Conservation (phyloP, 2,797 vertebrate species). For the Centropyge bicolor region DNA sequence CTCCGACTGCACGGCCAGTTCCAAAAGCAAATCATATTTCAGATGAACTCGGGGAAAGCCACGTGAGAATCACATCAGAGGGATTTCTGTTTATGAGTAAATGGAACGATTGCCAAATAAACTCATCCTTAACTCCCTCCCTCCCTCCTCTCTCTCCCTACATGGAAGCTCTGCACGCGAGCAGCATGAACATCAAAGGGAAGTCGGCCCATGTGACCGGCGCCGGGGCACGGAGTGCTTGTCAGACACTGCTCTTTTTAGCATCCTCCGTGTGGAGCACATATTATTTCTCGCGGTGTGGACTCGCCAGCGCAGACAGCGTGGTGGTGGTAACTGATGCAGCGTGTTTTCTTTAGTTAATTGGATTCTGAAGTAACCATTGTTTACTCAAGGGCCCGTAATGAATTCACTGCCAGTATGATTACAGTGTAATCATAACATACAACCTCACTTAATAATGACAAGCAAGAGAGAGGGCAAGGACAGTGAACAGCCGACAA, state of each 20-base stretch:
- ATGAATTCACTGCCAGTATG: conserved; percentile 57
- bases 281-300: conserved; percentile 56
- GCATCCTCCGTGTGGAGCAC: conserved; percentile 56
- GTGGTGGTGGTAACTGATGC: conserved; percentile 62
- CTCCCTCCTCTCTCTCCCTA: conserved; percentile 1
- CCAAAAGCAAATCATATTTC: conserved; percentile 42
- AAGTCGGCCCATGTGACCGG: conserved; percentile 54
- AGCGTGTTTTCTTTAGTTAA: conserved; percentile 69
- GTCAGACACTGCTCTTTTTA: conserved; percentile 63
- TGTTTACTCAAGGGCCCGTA: conserved; percentile 64
- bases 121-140: conserved; percentile 48
- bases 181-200: conserved; percentile 65
- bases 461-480: conserved; percentile 19
- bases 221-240: conserved; percentile 44
- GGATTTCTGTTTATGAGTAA: conserved; percentile 55
- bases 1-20: conserved; percentile 22
- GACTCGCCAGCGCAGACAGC: conserved; percentile 28
- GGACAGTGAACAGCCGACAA: neutral
- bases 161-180: conserved; percentile 39
- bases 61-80: conserved; percentile 40
- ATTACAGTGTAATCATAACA: conserved; percentile 62
- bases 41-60: conserved; percentile 27
- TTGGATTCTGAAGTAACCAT: conserved; percentile 75
- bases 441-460: conserved; percentile 44
- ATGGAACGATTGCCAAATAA: conserved; percentile 62